Evolutionary conservation across 2,797 vertebrate genomes (phyloP), one percentile per base, ranked within the genome.

Genomic region (Botia kubotai): DNA sequence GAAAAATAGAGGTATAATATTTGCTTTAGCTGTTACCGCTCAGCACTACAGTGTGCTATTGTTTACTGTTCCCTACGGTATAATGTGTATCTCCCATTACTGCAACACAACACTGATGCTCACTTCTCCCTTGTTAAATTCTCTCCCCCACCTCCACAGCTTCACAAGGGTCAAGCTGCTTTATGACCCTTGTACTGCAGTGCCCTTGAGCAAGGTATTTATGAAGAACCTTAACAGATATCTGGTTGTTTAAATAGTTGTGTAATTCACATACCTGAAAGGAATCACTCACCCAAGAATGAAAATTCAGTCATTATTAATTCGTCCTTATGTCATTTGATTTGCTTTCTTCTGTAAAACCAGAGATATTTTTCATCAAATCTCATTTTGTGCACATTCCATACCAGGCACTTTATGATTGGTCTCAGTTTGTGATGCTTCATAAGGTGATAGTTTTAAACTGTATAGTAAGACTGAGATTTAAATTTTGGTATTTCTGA

Each of bases 181-280:
- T 79, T 82, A 83, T 77, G 72, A 58, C 71, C 68, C 26, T 72
- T 66, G 67, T 57, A 39, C 23, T 14, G 58, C 65, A 55, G 29
- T 79, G 82, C 72, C 76, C 72, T 82, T 82, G 62, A 82, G 68
- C 76, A 72, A 72, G 26, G 13, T 74, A 65, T 84, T 76, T 84
- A 79, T 75, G 76, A 82, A 76, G 43, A 11, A 21, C 57, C 55
- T 85, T 43, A 26, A 11, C 72, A 52, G 33, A 78, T 58, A 21
- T 33, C 46, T 57, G 14, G 66, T 75, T 65, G 63, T 82, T 80
- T 60, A 69, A 69, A 55, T 26, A 57, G 50, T 77, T 77, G 33
- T 13, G 75, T 53, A 71, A 69, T 79, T 21, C 8, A 26, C 62
- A 78, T 72, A 68, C 48, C 60, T 75, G 58, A 21, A 76, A 39